Base-by-base conservation (phyloP, 2,113 vertebrate species). In the Monopterus albus region DNA sequence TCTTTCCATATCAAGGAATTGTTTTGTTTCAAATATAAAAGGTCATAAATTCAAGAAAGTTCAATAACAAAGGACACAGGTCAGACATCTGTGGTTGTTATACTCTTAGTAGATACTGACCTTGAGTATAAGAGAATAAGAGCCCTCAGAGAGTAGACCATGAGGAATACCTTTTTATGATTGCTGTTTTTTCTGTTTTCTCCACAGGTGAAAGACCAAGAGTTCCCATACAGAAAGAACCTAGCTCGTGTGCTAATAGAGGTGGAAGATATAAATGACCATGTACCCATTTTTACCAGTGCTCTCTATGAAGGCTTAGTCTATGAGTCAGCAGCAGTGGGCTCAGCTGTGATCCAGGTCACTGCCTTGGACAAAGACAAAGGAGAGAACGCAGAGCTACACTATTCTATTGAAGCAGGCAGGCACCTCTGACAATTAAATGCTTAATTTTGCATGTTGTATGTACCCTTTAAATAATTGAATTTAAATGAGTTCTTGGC, bases 311-410 rank as follows among this genome's bases (percentile, higher is more conserved):
- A 98, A 84, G 96, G 95, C 29, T 96, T 91, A 0, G 95, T 98
- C 40, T 98, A 96, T 71, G 98, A 99, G 78, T 99, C 98, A 1
- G 97, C 97, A 43, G 96, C 96, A n/a, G 83, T 97, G 53, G 98
- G 98, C 40, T 98, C 98, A 58, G 97, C 96, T 18, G 95, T 98
- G 35, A 81, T 98, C 72, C 95, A 96, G 68, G 96, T 99, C 66
- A 97, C 96, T 0, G 98, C 98, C 51, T 83, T 98, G 78, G 98
- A 99, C 91, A 98, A 95, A 92, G 98, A 99, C 90, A 97, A 97
- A 89, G 97, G 97, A 72, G 93, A 94, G 85, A 99, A 99, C 0
- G 95, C 97, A 29, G 96, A 99, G 45, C 93, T 99, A 31, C 89
- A 91, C 36, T 99, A 98, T 72, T 92, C 91, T 7, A 96, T 98